A percentile compares a stretch with the other conserved stretches of the same genome.
phyloP scores from a whole-genome alignment of 1,140 invertebrate genomes.

The Dendrolimus kikuchii region DNA sequence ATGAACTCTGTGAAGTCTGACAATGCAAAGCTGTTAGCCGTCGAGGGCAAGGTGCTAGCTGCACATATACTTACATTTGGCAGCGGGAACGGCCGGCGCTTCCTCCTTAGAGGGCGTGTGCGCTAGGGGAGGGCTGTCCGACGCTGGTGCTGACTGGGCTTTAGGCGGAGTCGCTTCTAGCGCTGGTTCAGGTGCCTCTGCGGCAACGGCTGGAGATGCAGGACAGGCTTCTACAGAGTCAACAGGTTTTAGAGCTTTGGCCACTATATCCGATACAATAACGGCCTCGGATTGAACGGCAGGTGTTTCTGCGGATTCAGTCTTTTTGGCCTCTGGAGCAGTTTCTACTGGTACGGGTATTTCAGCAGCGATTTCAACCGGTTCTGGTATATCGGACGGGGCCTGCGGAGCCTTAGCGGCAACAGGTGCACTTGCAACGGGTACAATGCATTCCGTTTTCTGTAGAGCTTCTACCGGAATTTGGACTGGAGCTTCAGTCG shows the following conservation, averaged over 20 bases:
- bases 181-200: neutral
- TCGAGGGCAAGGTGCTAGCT: slow-evolving; percentile 16
- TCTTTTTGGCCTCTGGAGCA: neutral
- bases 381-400: slow-evolving; percentile 6
- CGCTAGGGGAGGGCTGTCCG: slow-evolving; percentile 56
- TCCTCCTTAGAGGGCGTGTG: slow-evolving; percentile 55
- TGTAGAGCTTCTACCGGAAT: too few relatives aligned
- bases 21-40: slow-evolving; percentile 58
- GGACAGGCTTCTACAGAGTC: slow-evolving; percentile 6
- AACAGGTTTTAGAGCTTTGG: too few relatives aligned
- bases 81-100: slow-evolving; percentile 34
- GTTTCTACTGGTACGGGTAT: neutral
- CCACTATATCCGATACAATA: too few relatives aligned
- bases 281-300: neutral
- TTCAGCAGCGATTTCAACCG: neutral
- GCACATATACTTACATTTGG: slow-evolving; percentile 59
- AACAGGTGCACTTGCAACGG: slow-evolving; percentile 14
- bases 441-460: neutral
- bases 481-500: too few relatives aligned
- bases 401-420: slow-evolving; percentile 15
- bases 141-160: slow-evolving; percentile 21
- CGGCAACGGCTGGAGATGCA: slow-evolving; percentile 6
- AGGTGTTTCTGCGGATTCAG: neutral
- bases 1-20: slow-evolving; percentile 58
- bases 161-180: slow-evolving; percentile 27